phyloP scores from a whole-genome alignment of 2,888 invertebrate species.

The Flexamia atlantica region DNA sequence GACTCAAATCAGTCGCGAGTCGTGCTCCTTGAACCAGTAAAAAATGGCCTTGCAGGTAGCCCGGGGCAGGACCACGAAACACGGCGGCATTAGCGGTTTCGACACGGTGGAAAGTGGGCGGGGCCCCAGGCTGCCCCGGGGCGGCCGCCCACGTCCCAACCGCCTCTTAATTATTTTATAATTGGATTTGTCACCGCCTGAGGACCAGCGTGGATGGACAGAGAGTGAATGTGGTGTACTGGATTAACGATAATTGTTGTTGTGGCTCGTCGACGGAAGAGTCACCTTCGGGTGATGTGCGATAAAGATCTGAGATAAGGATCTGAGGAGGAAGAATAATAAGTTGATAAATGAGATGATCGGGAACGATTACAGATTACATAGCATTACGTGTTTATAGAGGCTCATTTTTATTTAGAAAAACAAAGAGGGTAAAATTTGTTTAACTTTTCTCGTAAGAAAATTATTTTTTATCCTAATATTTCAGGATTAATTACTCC shows the following conservation, averaged over 20 bases:
- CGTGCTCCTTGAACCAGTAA: slow-evolving; percentile 34
- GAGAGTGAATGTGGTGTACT: not conserved
- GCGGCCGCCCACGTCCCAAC: not conserved
- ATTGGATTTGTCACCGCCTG: slow-evolving; percentile 29
- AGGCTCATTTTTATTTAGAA: too few relatives aligned
- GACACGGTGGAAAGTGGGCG: slow-evolving; percentile 28
- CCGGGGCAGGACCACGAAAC: slow-evolving; percentile 24
- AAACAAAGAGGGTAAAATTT: too few relatives aligned
- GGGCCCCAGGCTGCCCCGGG: not conserved
- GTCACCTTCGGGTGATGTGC: not conserved
- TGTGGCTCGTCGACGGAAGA: not conserved
- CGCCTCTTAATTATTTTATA: slow-evolving; percentile 25
- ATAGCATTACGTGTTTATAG: too few relatives aligned
- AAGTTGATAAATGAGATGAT: too few relatives aligned
- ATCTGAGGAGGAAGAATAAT: not conserved
- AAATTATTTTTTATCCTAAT: too few relatives aligned
- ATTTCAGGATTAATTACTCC: too few relatives aligned
- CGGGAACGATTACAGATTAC: too few relatives aligned
- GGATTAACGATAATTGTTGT: not conserved
- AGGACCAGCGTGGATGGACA: not conserved
- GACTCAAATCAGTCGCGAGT: slow-evolving; percentile 5
- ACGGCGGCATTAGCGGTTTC: not conserved
- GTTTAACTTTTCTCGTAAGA: too few relatives aligned
- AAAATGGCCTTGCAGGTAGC: slow-evolving; percentile 15
- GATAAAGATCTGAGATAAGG: too few relatives aligned